Evolutionary conservation across 2,888 invertebrate genomes (phyloP), one percentile per base, ranked within the genome.

Genomic region (Caenorhabditis drosophilae): DNA sequence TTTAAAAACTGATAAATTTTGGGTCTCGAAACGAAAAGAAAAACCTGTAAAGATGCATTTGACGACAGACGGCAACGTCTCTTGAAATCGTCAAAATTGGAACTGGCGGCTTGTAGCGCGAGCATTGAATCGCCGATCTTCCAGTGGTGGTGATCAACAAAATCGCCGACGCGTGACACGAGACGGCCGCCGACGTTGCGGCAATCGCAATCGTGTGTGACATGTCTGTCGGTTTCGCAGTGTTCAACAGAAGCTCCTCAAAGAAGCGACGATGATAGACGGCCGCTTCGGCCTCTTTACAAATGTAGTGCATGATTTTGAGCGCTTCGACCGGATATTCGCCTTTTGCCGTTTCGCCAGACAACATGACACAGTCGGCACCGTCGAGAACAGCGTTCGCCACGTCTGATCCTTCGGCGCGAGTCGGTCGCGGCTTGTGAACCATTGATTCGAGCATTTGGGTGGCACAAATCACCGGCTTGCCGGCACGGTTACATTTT

Each of bases 311-410:
- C 87, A 87, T 87, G 61, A 86, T 86, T 72, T 84, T 84, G 34
- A 88, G 92, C 75, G 94, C 91, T 84, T 94, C 93, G 69, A 94
- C 84, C 0, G 96, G 95, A 85, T 94, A 97, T 77, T 91, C 91
- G 49, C 97, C 97, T 88, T 98, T 98, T 61, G 97, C 97, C 0
- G 97, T 97, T 86, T 98, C 97, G 16, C 97, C 97, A 0, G 94
- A 95, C 84, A 97, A 86, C 97, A 97, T 97, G 40, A 97, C 95
- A 84, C 96, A 96, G 85, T 97, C 96, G 12, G 95, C 95, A 12
- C 96, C 96, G 85, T 97, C 96, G 45, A 97, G 87, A 77, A 97
- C 90, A 2, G 97, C 97, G 86, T 98, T 97, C 62, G 97, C 97
- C 0, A 97, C 97, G 58, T 82, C 82, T 41, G 75, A 75, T 55